Base-by-base conservation (phyloP, 2,888 invertebrate genomes). In the Yponomeuta sedellus region DNA sequence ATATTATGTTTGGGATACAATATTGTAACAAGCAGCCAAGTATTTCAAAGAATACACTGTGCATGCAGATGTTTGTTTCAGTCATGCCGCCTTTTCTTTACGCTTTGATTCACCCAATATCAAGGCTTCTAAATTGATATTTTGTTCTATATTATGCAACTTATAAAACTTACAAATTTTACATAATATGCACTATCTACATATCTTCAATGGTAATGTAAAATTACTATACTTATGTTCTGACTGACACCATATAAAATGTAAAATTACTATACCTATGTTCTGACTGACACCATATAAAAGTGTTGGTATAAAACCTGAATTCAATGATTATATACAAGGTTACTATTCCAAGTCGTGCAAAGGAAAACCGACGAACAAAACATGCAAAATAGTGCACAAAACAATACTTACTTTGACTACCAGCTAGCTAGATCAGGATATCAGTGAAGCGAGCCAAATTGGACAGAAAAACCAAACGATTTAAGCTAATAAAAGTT, bases 11-110 rank as follows among this genome's bases (percentile, higher is more conserved):
- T 4, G 59, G 44, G 2, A 12, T 59, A 59, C 25, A 25, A 25
- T 25, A 59, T 20, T 58, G 19, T 22, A 10, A 59, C 12, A 59
- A 59, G 59, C 59, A 22, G 59, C 59, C 59, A 59, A 59, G 20
- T 12, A 19, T 59, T 59, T 52, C 16, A 20, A 58, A 22, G 20
- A 10, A 59, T 25, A 59, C 22, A 52, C 16, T 52, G 16, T 10
- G 25, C 59, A 59, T 59, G 59, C 59, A 2, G 20, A n/a, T 22
- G 0, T 58, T 20, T 58, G 11, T 19, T 58, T 19, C 58, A n/a
- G 11, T 20, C 59, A 59, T 59, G 19, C 25, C 25, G 22, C 59
- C 16, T 52, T 34, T 34, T 34, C 34, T 34, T 34, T 34, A 34
- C 6, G 8, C 8, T 34, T 34, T 34, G 10, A 34, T 8, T 34